Evolutionary conservation across 2,113 vertebrate genomes (phyloP).

Genomic region (Ailuropoda melanoleuca): DNA sequence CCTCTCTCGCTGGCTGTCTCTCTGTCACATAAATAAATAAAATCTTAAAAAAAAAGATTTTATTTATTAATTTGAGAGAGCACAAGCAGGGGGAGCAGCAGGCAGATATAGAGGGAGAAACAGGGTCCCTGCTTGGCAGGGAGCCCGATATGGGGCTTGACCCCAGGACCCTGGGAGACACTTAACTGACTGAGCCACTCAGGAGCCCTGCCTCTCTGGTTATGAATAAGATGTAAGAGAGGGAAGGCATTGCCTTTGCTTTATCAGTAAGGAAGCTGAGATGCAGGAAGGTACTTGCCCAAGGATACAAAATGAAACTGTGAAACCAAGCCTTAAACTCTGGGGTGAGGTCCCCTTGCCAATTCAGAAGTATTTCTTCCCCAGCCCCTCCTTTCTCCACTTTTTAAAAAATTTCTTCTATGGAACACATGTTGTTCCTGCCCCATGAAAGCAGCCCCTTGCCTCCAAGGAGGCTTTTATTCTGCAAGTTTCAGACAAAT

Average conservation of each 20-base stretch:
- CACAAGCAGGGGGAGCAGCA: not conserved
- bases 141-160: not conserved
- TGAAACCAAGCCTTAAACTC: not conserved
- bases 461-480: not conserved
- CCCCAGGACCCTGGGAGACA: not conserved
- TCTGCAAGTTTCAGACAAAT: not conserved
- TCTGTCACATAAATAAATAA: too few species aligned
- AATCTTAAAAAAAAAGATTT: too few species aligned
- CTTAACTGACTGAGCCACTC: not conserved
- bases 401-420: not conserved
- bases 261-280: not conserved
- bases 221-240: too few species aligned
- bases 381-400: not conserved
- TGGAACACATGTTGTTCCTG: not conserved
- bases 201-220: fast-evolving
- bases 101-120: not conserved
- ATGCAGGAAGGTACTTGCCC: not conserved
- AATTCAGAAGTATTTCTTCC: not conserved
- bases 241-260: not conserved
- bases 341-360: fast-evolving
- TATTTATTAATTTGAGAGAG: not conserved
- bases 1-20: too few species aligned
- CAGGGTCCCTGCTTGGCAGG: not conserved
- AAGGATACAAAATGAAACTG: not conserved
- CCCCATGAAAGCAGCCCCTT: not conserved